Evolutionary conservation across 2,888 invertebrate genomes (phyloP).

Genomic region (Yponomeuta malinellus): DNA sequence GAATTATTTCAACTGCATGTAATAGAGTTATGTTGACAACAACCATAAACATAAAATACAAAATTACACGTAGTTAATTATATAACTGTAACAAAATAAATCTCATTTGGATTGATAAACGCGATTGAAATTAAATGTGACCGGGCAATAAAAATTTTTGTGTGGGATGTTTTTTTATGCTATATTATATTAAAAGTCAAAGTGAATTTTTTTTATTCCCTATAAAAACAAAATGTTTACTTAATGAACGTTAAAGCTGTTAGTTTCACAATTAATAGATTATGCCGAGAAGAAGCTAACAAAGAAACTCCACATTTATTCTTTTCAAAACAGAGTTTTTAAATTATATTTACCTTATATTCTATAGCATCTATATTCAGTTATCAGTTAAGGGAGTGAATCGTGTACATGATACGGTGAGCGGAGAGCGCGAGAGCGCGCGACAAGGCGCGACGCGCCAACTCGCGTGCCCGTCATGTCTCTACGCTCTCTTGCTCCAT

Average conservation of each 20-base stretch:
- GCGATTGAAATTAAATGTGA: constrained; percentile 2
- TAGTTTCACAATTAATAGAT: too few species aligned
- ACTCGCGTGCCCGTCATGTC: constrained; percentile 28
- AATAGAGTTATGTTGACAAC: background rate
- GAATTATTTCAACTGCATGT: background rate
- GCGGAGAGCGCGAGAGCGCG: background rate
- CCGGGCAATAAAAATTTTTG: constrained; percentile 1
- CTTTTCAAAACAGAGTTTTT: too few species aligned
- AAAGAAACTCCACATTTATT: too few species aligned
- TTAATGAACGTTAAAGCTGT: too few species aligned
- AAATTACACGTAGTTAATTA: background rate
- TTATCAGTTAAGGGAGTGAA: too few species aligned
- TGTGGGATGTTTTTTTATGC: background rate
- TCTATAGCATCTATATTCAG: background rate
- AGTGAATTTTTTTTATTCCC: too few species aligned
- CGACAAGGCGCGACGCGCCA: constrained; percentile 11
- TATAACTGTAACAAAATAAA: constrained; percentile 8
- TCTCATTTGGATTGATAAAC: constrained; percentile 10
- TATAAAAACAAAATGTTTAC: too few species aligned
- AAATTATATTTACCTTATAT: too few species aligned
- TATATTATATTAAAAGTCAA: too few species aligned
- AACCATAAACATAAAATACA: background rate
- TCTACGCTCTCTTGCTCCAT: constrained; percentile 65
- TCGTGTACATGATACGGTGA: too few species aligned
- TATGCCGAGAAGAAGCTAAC: too few species aligned